phyloP scores from a whole-genome alignment of 2,797 vertebrate species.

The Euthynnus affinis region DNA sequence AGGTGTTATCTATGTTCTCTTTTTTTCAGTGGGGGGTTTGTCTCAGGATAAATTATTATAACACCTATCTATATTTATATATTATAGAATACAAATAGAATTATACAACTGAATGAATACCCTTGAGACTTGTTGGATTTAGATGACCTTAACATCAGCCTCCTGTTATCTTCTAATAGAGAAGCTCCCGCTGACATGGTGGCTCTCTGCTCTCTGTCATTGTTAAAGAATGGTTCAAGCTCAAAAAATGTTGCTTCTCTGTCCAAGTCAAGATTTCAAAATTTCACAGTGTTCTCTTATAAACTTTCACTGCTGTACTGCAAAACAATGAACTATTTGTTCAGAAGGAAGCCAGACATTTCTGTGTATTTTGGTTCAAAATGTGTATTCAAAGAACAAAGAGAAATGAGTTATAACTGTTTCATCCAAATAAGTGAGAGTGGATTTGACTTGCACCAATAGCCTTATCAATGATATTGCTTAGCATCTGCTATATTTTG shows the following conservation, averaged over 20 bases:
- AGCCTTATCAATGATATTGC: conserved; percentile 67
- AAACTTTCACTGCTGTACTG: not conserved
- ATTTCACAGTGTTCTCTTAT: conserved; percentile 17
- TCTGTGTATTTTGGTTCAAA: conserved; percentile 28
- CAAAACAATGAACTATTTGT: conserved; percentile 1
- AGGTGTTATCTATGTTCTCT: not conserved
- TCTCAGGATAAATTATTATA: not conserved
- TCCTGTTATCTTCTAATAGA: not conserved
- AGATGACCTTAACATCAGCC: not conserved
- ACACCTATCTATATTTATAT: conserved; percentile 16
- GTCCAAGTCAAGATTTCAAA: not conserved
- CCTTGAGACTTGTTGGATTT: not conserved
- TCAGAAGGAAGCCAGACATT: conserved; percentile 22
- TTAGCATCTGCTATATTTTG: conserved; percentile 22
- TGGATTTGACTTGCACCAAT: conserved; percentile 51
- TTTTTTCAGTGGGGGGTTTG: not conserved
- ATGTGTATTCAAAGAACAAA: conserved; percentile 40
- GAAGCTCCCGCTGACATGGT: not conserved
- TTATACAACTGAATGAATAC: conserved; percentile 8
- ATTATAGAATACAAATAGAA: not conserved
- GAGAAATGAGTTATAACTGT: conserved; percentile 3
- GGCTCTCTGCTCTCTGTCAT: no score
- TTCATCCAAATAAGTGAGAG: conserved; percentile 19
- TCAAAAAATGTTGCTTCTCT: no score
- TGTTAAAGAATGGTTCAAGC: no score